Evolutionary conservation across 2,797 vertebrate genomes (phyloP), one percentile per base, ranked within the genome.

Genomic region (Micromesistius poutassou): DNA sequence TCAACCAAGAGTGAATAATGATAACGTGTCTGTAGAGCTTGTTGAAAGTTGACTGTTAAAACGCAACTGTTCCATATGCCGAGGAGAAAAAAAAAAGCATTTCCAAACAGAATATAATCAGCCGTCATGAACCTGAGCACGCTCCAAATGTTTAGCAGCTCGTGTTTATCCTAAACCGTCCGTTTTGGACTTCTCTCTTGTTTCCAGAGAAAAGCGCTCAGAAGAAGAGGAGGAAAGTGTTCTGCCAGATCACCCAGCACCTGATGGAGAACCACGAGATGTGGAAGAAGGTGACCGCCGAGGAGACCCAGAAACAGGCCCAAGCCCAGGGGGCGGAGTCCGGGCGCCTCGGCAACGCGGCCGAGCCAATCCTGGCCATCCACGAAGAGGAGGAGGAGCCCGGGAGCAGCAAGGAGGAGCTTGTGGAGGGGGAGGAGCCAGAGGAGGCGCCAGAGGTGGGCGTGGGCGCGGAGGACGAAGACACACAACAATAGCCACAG

Each of bases 281-380:
- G 98, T 99, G 98, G 98, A 97, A 98, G 93, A 97, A 97, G 79
- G 97, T 98, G 79, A 98, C 98, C 0, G 95, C 94, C 22, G 96
- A 97, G 0, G 97, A 98, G 76, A 76, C 79, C 4, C 89, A 85
- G 79, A 95, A 95, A 85, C 93, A 93, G 78, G 88, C 87, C 79
- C 93, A 91, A 0, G 94, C 62, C 13, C 62, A 88, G 78, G 19
- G 88, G 79, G 16, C 81, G 0, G 96, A 96, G 80, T 92, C 90
- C 0, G 83, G 88, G 30, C 76, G 91, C 0, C 92, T 91, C 80
- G 95, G 92, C 86, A 94, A 91, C 78, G 82, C 94, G 78, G 93
- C 96, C 8, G 97, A 98, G 87, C 95, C 95, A 81, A 98, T 97
- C 88, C 94, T 96, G 88, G 96, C 96, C 76, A 99, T 97, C 87